phyloP scores from a whole-genome alignment of 2,797 vertebrate species.

The Tapirus indicus region DNA sequence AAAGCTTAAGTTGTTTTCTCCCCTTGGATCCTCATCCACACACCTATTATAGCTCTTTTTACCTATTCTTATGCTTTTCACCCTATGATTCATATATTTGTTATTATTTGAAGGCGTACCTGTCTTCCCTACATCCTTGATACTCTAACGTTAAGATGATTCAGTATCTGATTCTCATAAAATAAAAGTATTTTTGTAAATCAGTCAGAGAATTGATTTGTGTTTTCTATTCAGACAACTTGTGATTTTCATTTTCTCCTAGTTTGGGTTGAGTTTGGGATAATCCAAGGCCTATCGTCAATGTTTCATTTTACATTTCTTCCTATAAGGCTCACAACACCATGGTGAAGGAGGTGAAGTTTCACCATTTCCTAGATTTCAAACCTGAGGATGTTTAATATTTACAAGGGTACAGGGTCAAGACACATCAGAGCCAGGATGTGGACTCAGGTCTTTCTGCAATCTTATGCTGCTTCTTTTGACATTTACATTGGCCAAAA shows the following conservation, averaged over 20 bases:
- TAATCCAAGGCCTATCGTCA: neutral
- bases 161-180: neutral
- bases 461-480: neutral
- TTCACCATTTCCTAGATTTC: neutral
- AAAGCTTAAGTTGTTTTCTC: neutral
- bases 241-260: neutral
- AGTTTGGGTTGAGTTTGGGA: neutral
- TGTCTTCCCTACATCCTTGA: neutral
- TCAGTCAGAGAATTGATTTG: neutral
- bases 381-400: neutral
- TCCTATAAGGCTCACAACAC: neutral
- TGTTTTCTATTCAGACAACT: neutral
- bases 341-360: neutral
- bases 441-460: neutral
- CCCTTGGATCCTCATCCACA: neutral
- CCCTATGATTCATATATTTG: neutral
- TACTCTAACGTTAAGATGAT: neutral
- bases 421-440: neutral
- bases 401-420: neutral
- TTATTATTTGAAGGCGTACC: neutral
- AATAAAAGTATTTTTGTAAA: neutral
- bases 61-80: neutral
- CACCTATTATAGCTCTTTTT: neutral
- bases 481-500: neutral
- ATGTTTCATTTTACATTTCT: neutral